Evolutionary conservation across 2,113 vertebrate species (phyloP), one percentile per base, ranked within the genome.

Genomic region (Chrysemys picta): DNA sequence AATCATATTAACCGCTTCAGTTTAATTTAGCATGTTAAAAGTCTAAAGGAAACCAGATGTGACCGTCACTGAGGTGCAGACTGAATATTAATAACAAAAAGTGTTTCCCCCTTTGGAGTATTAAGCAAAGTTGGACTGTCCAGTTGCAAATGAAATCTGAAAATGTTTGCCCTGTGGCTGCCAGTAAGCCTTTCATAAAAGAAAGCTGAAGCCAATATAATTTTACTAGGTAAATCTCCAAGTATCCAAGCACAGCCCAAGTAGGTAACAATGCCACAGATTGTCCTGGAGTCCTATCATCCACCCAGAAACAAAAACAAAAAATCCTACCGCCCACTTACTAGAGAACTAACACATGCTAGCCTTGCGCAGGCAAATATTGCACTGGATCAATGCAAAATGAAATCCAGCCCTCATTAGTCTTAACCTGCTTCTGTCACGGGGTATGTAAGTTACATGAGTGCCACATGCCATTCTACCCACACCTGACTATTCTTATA

Each of bases 401-500:
- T 31, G 62, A 97, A 96, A 97, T 84, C 88, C 94, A 94, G 97
- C 8, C 85, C 97, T 97, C 82, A 11, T 97, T 96, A 95, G 96
- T 93, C 95, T 93, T 88, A 95, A 57, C 88, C 92, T 57, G 29
- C 85, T 50, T 89, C 94, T 97, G 97, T 96, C 97, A 97, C 3
- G 17, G 93, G 92, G 92, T 89, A 50, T 45, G 0, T 85, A 96
- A 92, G 62, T 98, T 96, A 94, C 94, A 91, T 4, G 88, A 94
- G 84, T 94, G 88, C 95, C 97, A 97, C 98, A 98, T 98, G 98
- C 96, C 92, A 88, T 80, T 91, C 76, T 82, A 95, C 79, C 83
- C 53, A 38, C 93, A 90, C 94, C 95, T 86, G 91, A 91, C 96
- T 95, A 93, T 96, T 97, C 91, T 93, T 95, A 97, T 89, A 72